These are phyloP conservation scores for Nephila pilipes DNA, from an alignment of 1,140 invertebrate genomes.

Conservation along the genomic window DNA sequence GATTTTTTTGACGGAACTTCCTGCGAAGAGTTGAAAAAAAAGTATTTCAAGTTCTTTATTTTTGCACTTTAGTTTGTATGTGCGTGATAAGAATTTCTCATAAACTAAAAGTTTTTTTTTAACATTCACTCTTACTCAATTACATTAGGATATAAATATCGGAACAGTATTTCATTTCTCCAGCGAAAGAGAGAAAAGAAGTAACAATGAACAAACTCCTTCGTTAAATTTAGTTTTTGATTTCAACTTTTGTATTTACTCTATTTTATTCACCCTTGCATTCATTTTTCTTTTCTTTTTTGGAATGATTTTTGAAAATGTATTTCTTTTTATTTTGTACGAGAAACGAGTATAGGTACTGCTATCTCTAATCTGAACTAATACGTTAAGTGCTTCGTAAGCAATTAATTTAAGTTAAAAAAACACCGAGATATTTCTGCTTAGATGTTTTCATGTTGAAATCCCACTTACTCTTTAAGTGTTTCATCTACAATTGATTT, in stretches of 20 bases:
- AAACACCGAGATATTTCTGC: too few relatives aligned
- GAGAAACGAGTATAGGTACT: background rate
- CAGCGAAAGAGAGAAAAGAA: background rate
- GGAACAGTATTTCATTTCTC: background rate
- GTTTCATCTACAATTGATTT: too few relatives aligned
- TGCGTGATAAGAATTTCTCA: background rate
- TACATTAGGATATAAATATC: slow-evolving; percentile 3
- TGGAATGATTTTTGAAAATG: background rate
- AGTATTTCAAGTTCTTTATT: background rate
- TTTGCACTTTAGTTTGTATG: background rate
- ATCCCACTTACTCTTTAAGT: too few relatives aligned
- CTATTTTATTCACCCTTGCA: background rate
- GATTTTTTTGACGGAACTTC: background rate
- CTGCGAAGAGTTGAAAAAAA: background rate
- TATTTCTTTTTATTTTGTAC: background rate
- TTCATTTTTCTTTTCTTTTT: background rate
- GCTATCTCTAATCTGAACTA: too few relatives aligned
- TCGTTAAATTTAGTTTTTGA: slow-evolving; percentile 6
- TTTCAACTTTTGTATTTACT: too few relatives aligned
- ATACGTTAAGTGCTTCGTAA: too few relatives aligned
- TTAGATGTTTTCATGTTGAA: too few relatives aligned
- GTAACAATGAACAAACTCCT: background rate
- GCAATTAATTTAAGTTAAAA: too few relatives aligned
- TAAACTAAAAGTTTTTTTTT: background rate
- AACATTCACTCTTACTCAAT: background rate